Percentiles rank a stretch among this genome's conserved stretches.
Evolutionary conservation across 2,888 invertebrate species (phyloP).

Genomic region (Diplolepis rosae): DNA sequence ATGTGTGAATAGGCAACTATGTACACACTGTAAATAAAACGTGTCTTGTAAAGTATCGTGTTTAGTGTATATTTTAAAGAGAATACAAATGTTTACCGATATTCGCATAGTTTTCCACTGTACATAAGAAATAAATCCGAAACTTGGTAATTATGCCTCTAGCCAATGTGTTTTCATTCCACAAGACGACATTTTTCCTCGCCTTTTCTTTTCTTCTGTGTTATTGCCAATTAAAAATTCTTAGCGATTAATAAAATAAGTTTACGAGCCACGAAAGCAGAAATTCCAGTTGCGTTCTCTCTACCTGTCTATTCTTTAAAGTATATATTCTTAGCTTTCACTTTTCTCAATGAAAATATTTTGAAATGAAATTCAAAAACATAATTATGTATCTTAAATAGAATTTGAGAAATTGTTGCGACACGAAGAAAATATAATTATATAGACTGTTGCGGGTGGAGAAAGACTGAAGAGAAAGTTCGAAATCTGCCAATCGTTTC

Average conservation of each 20-base stretch:
- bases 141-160: slow-evolving; percentile 38
- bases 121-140: slow-evolving; percentile 49
- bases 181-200: slow-evolving; percentile 1
- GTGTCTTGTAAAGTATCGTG: slow-evolving; percentile 65
- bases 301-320: background rate
- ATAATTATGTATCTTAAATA: background rate
- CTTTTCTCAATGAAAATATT: background rate
- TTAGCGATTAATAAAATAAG: background rate
- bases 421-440: background rate
- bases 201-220: background rate
- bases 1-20: slow-evolving; percentile 67
- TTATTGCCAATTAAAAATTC: background rate
- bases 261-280: slow-evolving; percentile 13
- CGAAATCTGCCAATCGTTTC: background rate
- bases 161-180: background rate
- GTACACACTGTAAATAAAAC: slow-evolving; percentile 70
- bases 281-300: slow-evolving; percentile 5
- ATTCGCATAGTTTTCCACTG: slow-evolving; percentile 48
- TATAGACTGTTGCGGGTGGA: slow-evolving; percentile 29
- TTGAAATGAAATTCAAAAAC: background rate
- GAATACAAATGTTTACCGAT: slow-evolving; percentile 58
- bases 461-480: slow-evolving; percentile 24
- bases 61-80: slow-evolving; percentile 63
- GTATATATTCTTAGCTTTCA: background rate
- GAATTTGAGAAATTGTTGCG: background rate